These are phyloP conservation scores for Agrotis puta DNA, from an alignment of 2,888 invertebrate species.

Conservation along the genomic window DNA sequence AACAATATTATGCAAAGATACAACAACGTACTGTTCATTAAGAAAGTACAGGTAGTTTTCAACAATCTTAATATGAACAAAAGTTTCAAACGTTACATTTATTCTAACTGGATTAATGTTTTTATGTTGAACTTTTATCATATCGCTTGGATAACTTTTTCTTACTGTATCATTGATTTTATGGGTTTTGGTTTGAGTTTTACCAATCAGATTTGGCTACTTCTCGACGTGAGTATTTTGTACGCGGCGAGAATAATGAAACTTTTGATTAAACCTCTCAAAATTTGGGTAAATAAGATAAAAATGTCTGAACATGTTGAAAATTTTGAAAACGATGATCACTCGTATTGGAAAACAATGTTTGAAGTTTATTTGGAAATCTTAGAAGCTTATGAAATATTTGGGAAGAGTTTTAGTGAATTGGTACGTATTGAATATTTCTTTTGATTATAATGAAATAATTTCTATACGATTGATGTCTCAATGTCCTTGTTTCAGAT, in stretches of 20 bases:
- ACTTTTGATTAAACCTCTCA: neutral
- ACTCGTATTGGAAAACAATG: conserved; percentile 28
- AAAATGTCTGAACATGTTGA: neutral
- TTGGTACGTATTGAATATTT: neutral
- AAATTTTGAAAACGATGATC: neutral
- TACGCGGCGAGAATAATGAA: conserved; percentile 9
- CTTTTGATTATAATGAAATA: neutral
- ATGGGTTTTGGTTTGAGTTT: neutral
- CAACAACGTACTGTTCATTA: conserved; percentile 2
- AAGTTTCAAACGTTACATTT: neutral
- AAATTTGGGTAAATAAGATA: conserved; percentile 11
- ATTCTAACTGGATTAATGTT: neutral
- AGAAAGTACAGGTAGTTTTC: conserved; percentile 16
- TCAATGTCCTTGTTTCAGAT: conserved; percentile 11
- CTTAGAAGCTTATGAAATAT: conserved; percentile 17
- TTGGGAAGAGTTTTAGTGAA: conserved; percentile 9
- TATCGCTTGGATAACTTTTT: conserved; percentile 3
- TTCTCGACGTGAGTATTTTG: conserved; percentile 5
- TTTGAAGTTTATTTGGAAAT: conserved; percentile 10
- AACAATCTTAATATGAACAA: conserved; percentile 10
- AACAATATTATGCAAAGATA: conserved; percentile 15
- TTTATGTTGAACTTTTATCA: neutral
- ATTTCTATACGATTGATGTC: too few relatives aligned
- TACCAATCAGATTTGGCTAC: neutral
- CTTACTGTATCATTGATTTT: neutral